These are phyloP conservation scores for Tanypteryx hageni DNA, from an alignment of 2,888 invertebrate species.

Conservation along the genomic window DNA sequence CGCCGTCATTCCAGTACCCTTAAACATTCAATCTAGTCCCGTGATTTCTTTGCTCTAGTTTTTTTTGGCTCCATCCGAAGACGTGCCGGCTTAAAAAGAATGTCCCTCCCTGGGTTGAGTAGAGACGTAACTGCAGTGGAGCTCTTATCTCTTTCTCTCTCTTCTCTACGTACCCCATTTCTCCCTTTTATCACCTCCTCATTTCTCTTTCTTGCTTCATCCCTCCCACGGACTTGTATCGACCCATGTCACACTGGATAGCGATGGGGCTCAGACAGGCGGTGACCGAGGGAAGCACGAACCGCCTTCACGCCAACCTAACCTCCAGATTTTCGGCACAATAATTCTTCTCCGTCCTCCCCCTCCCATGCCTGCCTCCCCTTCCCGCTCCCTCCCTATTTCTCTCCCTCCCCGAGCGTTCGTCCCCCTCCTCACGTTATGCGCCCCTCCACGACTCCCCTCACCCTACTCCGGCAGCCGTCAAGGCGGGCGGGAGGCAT, in stretches of 20 bases:
- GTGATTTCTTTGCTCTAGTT: neutral
- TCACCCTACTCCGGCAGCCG: conserved; percentile 26
- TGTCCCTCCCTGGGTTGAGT: conserved; percentile 68
- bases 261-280: conserved; percentile 67
- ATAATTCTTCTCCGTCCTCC: conserved; percentile 50
- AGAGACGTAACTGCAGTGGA: conserved; percentile 69
- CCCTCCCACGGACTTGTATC: conserved; percentile 24
- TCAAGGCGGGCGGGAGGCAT: neutral
- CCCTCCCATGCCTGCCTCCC: conserved; percentile 60
- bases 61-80: neutral
- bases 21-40: conserved; percentile 54
- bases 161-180: conserved; percentile 37
- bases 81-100: conserved; percentile 1
- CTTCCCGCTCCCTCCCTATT: conserved; percentile 65
- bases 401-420: conserved; percentile 64
- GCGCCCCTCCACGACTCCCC: neutral
- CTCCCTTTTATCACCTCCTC: neutral
- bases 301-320: conserved; percentile 26
- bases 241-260: conserved; percentile 67
- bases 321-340: conserved; percentile 54
- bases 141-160: conserved; percentile 66
- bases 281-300: conserved; percentile 66
- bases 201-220: neutral
- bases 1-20: conserved; percentile 40
- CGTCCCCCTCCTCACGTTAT: conserved; percentile 60